phyloP scores from a whole-genome alignment of 2,888 invertebrate species.

The Nebria brevicollis region DNA sequence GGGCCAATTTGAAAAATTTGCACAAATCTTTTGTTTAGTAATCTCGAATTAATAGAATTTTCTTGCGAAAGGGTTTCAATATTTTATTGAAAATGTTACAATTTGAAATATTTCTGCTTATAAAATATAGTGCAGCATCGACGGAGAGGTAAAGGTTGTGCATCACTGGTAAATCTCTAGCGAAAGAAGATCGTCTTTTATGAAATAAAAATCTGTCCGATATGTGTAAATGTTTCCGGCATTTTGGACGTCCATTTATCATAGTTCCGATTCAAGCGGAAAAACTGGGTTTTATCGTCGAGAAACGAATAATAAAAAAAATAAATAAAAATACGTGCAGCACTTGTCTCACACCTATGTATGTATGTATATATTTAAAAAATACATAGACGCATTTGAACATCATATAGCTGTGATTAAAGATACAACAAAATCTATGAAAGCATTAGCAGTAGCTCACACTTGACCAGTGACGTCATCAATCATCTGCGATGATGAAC shows the following conservation, averaged over 20 bases:
- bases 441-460: neutral
- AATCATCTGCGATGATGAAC: neutral
- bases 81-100: no score
- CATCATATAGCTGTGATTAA: no score
- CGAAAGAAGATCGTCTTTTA: neutral
- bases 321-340: neutral
- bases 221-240: slow-evolving; percentile 8
- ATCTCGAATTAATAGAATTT: no score
- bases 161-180: neutral
- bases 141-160: no score
- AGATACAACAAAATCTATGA: no score
- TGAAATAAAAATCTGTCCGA: slow-evolving; percentile 6
- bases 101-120: no score
- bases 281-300: neutral
- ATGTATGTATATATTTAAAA: neutral
- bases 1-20: no score
- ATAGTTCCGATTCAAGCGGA: slow-evolving; percentile 1
- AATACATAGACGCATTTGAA: neutral
- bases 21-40: no score
- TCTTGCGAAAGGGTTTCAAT: no score
- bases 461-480: neutral
- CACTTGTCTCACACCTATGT: neutral
- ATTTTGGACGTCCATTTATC: slow-evolving; percentile 11
- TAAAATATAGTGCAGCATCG: no score
- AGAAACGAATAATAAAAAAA: neutral